Evolutionary conservation across 2,113 vertebrate species (phyloP).

Genomic region (Sterrhoptilus dennistouni): DNA sequence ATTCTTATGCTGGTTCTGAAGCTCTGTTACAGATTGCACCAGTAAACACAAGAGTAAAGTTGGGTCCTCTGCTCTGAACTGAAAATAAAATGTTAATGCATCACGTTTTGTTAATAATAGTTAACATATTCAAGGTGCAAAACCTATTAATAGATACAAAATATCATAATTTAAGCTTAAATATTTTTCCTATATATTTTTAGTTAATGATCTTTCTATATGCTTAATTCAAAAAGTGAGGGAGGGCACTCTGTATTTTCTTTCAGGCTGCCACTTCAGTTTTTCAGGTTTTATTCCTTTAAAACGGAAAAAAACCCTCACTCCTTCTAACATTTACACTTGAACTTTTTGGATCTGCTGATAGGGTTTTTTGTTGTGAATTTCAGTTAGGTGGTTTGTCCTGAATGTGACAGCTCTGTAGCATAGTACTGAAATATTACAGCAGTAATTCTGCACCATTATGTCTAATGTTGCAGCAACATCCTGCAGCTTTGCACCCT

Average conservation of each 20-base stretch:
- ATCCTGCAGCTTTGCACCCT: slow-evolving; percentile 18
- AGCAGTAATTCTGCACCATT: slow-evolving; percentile 41
- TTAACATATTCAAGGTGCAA: background rate
- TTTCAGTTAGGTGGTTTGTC: background rate
- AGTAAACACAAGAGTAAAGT: background rate
- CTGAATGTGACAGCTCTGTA: slow-evolving; percentile 39
- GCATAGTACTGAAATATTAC: slow-evolving; percentile 47
- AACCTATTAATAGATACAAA: background rate
- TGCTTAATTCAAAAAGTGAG: background rate
- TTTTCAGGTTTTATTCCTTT: background rate
- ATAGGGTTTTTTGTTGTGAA: background rate
- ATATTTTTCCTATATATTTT: background rate
- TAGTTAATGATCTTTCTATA: background rate
- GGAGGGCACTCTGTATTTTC: background rate
- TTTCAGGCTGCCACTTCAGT: background rate
- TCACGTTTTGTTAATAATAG: background rate
- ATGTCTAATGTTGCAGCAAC: slow-evolving; percentile 30
- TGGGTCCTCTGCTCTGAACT: background rate
- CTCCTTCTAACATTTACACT: background rate
- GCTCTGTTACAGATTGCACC: background rate
- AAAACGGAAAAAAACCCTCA: background rate
- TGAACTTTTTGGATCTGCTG: background rate
- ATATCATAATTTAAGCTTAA: background rate
- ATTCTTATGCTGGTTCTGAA: background rate
- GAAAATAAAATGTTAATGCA: background rate